These are phyloP conservation scores for Cercopithecus hamlyni DNA, from an alignment of 2,797 vertebrate genomes.

Conservation along the genomic window DNA sequence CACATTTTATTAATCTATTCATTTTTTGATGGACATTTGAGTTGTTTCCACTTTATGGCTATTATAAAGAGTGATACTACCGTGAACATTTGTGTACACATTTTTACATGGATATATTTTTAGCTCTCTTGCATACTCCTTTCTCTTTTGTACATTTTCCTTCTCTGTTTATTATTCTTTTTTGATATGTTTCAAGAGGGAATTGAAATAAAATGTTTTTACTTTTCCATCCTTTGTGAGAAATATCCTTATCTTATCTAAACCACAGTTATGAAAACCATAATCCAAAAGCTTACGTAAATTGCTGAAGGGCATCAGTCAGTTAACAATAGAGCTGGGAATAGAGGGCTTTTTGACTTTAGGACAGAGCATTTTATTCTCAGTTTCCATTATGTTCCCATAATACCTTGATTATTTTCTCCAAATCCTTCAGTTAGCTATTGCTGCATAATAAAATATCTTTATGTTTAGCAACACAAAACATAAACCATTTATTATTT, in stretches of 20 bases:
- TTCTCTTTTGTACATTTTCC: background rate
- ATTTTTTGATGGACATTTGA: background rate
- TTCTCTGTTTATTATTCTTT: background rate
- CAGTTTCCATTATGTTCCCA: background rate
- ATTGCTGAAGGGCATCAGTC: background rate
- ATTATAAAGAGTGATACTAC: background rate
- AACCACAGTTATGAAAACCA: background rate
- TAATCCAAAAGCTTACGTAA: background rate
- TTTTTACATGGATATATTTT: background rate
- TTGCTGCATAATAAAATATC: background rate
- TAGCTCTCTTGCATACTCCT: background rate
- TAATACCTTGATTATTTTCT: background rate
- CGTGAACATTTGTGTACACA: background rate
- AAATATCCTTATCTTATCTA: slow-evolving; percentile 18
- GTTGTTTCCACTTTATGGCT: background rate
- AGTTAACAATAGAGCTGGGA: background rate
- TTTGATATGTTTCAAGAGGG: background rate
- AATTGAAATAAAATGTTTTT: background rate
- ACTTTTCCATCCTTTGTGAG: background rate
- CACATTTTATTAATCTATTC: background rate
- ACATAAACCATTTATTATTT: background rate
- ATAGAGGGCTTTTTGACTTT: background rate
- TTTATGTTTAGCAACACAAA: background rate
- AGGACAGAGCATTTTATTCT: background rate
- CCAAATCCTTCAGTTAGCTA: background rate